Conservation (phyloP, 2,797 vertebrate genomes). For the Xenentodon cancila region DNA sequence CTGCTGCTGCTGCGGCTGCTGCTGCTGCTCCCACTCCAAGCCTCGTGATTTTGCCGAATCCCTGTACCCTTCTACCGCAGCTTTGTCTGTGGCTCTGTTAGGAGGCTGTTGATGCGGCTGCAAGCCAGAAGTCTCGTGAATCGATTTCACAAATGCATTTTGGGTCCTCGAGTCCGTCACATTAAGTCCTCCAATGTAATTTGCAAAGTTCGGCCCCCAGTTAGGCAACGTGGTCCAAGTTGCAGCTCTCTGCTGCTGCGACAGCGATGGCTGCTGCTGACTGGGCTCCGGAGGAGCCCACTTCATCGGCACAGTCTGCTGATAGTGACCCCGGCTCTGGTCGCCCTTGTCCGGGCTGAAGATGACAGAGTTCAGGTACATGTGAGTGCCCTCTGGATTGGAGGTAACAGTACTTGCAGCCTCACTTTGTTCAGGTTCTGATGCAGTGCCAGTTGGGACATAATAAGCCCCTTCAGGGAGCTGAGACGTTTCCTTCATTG, state of each 20-base stretch:
- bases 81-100: constrained; percentile 86
- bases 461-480: constrained; percentile 89
- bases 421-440: constrained; percentile 82
- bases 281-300: constrained; percentile 86
- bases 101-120: constrained; percentile 62
- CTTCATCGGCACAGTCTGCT: constrained; percentile 90
- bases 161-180: constrained; percentile 70
- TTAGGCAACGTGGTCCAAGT: constrained; percentile 83
- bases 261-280: constrained; percentile 78
- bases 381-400: constrained; percentile 75
- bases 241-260: constrained; percentile 81
- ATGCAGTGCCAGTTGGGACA: constrained; percentile 77
- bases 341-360: constrained; percentile 90
- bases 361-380: constrained; percentile 88
- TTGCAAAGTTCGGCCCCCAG: constrained; percentile 86
- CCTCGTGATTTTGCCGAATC: constrained; percentile 66
- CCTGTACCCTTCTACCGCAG: constrained; percentile 67
- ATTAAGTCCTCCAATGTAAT: constrained; percentile 81
- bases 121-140: constrained; percentile 65
- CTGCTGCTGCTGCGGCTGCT: constrained; percentile 53
- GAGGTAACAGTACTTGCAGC: constrained; percentile 72
- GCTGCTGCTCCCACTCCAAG: constrained; percentile 80
- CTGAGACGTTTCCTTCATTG: constrained; percentile 87
- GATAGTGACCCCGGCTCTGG: constrained; percentile 87
- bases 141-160: constrained; percentile 71